These are phyloP conservation scores for Danionella dracula DNA, from an alignment of 2,797 vertebrate species.

Conservation along the genomic window DNA sequence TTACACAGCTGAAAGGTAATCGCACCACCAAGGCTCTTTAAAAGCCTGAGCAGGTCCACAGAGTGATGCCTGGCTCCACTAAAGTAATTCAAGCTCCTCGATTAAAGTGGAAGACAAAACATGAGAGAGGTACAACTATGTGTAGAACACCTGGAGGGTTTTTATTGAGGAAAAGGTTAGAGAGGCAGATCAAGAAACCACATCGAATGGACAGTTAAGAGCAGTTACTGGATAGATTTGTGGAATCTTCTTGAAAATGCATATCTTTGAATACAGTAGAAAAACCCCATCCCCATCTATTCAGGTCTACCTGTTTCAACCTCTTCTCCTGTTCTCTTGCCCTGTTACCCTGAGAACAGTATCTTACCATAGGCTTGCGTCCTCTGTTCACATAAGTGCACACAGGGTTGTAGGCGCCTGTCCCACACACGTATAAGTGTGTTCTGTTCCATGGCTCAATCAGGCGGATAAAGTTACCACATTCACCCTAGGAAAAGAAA, in stretches of 20 bases:
- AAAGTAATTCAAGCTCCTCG: slow-evolving; percentile 61
- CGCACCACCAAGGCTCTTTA: slow-evolving; percentile 38
- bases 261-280: slow-evolving; percentile 17
- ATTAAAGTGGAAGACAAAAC: slow-evolving; percentile 68
- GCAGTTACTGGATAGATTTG: slow-evolving; percentile 6
- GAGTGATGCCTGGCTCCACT: slow-evolving; percentile 54
- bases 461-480: slow-evolving; percentile 94
- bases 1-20: slow-evolving; percentile 39
- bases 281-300: not conserved
- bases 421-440: slow-evolving; percentile 92
- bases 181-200: not conserved
- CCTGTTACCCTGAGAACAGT: not conserved
- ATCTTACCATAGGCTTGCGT: slow-evolving; percentile 88
- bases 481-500: slow-evolving; percentile 79
- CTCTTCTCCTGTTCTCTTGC: not conserved
- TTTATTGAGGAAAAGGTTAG: not conserved
- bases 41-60: slow-evolving; percentile 37
- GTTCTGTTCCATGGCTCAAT: slow-evolving; percentile 98
- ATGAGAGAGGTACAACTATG: slow-evolving; percentile 56
- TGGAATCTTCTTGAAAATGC: not conserved
- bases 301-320: not conserved
- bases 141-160: slow-evolving; percentile 46
- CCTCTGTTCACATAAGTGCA: slow-evolving; percentile 92
- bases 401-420: slow-evolving; percentile 94
- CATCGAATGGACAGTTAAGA: not conserved